A percentile compares a stretch with the other conserved stretches of the same genome.
These are phyloP conservation scores for Zaprionus africanus DNA, from an alignment of 1,140 invertebrate genomes.

Conservation along the genomic window DNA sequence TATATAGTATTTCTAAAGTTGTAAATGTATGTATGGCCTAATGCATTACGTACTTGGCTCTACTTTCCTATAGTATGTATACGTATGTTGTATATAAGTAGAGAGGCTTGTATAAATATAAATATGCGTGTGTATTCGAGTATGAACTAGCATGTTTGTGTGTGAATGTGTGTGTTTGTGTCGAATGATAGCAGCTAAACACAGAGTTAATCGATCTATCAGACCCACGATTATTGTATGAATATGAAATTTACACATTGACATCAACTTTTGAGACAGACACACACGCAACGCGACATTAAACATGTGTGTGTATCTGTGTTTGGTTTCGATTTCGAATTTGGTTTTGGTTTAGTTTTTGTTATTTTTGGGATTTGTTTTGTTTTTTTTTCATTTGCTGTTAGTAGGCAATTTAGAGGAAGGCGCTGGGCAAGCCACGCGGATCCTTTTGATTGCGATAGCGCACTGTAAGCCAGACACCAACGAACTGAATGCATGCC, in stretches of 20 bases:
- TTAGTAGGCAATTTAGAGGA: conserved; percentile 89
- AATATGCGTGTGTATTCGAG: conserved; percentile 59
- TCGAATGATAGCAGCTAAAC: conserved; percentile 17
- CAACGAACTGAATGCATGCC: conserved; percentile 93
- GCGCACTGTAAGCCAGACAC: conserved; percentile 97
- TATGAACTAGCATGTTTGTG: conserved; percentile 5
- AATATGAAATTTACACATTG: conserved; percentile 67
- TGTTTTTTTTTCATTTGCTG: conserved; percentile 34
- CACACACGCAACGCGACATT: conserved; percentile 21
- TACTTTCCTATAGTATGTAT: conserved; percentile 21
- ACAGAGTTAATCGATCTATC: conserved; percentile 37
- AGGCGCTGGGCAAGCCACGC: conserved; percentile 96
- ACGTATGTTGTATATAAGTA: conserved; percentile 45
- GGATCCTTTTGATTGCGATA: conserved; percentile 99
- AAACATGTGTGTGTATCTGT: conserved; percentile 24
- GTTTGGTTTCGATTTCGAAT: conserved; percentile 9
- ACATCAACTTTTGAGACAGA: conserved; percentile 55
- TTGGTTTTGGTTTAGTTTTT: conserved; percentile 13
- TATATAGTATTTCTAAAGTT: conserved; percentile 51
- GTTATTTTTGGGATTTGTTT: conserved; percentile 24
- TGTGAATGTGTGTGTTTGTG: conserved; percentile 25
- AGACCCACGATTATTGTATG: conserved; percentile 59
- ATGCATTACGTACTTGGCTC: conserved; percentile 58
- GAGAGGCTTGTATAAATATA: conserved; percentile 72
- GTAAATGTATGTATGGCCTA: conserved; percentile 67